Conservation (phyloP, 2,888 invertebrate species). For the Cheiracanthium punctorium region DNA sequence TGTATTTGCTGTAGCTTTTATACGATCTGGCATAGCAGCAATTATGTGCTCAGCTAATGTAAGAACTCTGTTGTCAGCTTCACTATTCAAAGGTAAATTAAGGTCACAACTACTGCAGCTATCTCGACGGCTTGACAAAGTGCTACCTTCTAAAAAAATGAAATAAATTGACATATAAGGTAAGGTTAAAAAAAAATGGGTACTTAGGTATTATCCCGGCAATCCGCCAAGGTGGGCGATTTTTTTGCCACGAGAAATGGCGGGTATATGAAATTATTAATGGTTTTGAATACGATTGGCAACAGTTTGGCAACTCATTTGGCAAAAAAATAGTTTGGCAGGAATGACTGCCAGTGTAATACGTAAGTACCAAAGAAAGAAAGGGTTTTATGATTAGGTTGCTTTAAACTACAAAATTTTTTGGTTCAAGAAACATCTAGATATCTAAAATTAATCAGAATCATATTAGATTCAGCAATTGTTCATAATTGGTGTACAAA, state of each 20-base stretch:
- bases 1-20: slow-evolving; percentile 83
- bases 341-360: too few relatives aligned
- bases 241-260: too few relatives aligned
- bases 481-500: too few relatives aligned
- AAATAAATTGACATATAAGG: not conserved
- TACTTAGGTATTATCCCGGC: too few relatives aligned
- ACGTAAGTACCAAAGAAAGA: too few relatives aligned
- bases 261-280: too few relatives aligned
- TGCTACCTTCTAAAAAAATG: slow-evolving; percentile 58
- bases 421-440: not conserved
- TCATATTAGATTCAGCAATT: too few relatives aligned
- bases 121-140: slow-evolving; percentile 72
- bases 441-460: too few relatives aligned
- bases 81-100: slow-evolving; percentile 62
- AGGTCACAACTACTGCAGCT: slow-evolving; percentile 73
- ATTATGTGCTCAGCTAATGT: slow-evolving; percentile 98
- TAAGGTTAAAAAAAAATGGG: not conserved
- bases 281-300: too few relatives aligned
- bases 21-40: slow-evolving; percentile 97
- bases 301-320: too few relatives aligned
- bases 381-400: not conserved
- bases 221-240: too few relatives aligned
- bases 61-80: slow-evolving; percentile 81
- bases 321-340: too few relatives aligned
- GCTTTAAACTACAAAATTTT: not conserved